A percentile compares a stretch with the other conserved stretches of the same genome.
Evolutionary conservation across 2,113 vertebrate species (phyloP).

Genomic region (Salminus brasiliensis): DNA sequence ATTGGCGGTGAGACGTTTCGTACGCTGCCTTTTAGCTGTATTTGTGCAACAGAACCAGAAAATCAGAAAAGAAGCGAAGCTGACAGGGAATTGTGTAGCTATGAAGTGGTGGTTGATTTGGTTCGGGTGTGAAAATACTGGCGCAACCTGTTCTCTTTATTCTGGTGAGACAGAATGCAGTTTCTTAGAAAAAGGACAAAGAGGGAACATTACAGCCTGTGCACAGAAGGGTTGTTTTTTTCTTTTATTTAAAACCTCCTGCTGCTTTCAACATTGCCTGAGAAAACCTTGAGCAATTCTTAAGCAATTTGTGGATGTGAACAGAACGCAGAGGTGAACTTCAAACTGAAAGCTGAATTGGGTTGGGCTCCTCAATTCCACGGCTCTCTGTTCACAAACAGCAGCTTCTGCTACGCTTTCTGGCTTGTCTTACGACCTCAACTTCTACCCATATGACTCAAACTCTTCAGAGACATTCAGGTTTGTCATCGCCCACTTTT

Average conservation of each 20-base stretch:
- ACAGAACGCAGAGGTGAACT: neutral
- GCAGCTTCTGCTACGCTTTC: neutral
- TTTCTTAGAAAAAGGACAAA: neutral
- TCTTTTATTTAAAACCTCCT: neutral
- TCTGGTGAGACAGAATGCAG: neutral
- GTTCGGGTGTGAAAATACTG: neutral
- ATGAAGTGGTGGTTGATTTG: constrained; percentile 2
- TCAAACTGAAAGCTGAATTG: neutral
- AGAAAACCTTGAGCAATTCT: constrained; percentile 6
- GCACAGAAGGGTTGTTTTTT: neutral
- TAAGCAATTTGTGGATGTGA: neutral
- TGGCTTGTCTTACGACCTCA: neutral
- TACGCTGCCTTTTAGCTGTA: neutral
- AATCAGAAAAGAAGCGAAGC: neutral
- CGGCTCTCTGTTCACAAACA: neutral
- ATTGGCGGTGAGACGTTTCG: neutral
- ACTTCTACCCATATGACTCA: neutral
- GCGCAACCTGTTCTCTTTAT: constrained; percentile 4
- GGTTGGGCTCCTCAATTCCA: neutral
- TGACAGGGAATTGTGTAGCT: neutral
- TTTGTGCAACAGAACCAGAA: neutral
- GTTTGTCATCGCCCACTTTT: neutral
- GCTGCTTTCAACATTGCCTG: neutral
- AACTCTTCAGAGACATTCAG: neutral
- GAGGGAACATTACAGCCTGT: neutral